phyloP scores from a whole-genome alignment of 2,888 invertebrate species.

The Thalpophila matura region DNA sequence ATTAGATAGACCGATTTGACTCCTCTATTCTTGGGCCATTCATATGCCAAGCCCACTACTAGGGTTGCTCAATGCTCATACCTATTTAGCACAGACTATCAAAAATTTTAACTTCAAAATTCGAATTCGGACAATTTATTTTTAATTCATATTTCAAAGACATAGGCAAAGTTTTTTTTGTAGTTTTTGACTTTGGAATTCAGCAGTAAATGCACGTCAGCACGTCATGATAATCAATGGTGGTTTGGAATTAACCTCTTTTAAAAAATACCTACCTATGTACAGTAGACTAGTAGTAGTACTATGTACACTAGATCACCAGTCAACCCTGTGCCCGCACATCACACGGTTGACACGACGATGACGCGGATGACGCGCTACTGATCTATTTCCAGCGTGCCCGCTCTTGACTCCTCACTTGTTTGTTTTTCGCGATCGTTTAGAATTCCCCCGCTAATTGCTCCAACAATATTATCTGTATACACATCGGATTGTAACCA shows the following conservation, averaged over 20 bases:
- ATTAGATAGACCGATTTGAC: conserved; percentile 75
- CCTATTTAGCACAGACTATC: neutral
- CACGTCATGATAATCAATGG: no score
- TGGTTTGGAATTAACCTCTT: no score
- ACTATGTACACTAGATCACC: neutral
- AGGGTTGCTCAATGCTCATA: conserved; percentile 32
- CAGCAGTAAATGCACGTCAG: neutral
- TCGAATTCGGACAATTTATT: neutral
- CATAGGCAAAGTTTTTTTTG: neutral
- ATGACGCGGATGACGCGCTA: conserved; percentile 68
- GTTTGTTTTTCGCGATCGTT: conserved; percentile 73
- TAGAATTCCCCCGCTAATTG: conserved; percentile 74
- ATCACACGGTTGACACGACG: conserved; percentile 67
- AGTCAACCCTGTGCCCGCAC: conserved; percentile 50
- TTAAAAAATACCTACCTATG: no score
- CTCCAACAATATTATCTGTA: conserved; percentile 68
- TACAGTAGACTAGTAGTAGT: no score
- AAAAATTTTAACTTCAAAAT: neutral
- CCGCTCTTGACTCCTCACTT: conserved; percentile 73
- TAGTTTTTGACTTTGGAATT: neutral
- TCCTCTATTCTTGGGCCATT: conserved; percentile 78
- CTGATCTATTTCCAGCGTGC: conserved; percentile 76
- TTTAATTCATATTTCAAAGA: conserved; percentile 1
- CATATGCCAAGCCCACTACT: conserved; percentile 57
- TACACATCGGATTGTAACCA: conserved; percentile 58